Percentiles rank a stretch among this genome's conserved stretches.
Evolutionary conservation across 2,797 vertebrate species (phyloP).

Genomic region (Bryconaethiops microstoma): DNA sequence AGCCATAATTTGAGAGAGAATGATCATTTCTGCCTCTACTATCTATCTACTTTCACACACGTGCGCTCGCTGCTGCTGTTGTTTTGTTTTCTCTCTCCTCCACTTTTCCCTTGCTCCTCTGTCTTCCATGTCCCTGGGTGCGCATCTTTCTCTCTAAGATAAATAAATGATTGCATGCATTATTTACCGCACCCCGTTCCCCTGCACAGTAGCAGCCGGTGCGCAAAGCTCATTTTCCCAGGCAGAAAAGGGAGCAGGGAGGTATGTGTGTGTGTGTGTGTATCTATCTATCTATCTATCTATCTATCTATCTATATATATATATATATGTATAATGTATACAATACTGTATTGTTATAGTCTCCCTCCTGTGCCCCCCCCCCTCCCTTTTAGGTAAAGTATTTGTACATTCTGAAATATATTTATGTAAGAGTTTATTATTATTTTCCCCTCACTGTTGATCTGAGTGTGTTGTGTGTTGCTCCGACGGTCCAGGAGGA

Average conservation of each 20-base stretch:
- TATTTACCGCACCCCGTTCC: conserved; percentile 54
- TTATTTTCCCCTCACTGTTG: too few species aligned
- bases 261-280: neutral
- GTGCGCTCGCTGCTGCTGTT: conserved; percentile 39
- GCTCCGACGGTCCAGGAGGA: too few species aligned
- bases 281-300: too few species aligned
- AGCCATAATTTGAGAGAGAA: conserved; percentile 35
- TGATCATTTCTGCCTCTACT: conserved; percentile 21
- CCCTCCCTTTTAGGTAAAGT: too few species aligned
- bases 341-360: too few species aligned
- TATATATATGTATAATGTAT: too few species aligned
- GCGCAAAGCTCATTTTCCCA: conserved; percentile 26
- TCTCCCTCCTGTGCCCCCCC: too few species aligned
- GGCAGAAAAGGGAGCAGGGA: conserved; percentile 27
- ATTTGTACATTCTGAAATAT: too few species aligned
- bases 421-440: too few species aligned
- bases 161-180: conserved; percentile 63
- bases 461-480: too few species aligned
- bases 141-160: conserved; percentile 56
- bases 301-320: too few species aligned
- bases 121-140: conserved; percentile 52
- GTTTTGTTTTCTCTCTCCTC: conserved; percentile 46
- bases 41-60: conserved; percentile 33
- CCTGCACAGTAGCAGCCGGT: conserved; percentile 37
- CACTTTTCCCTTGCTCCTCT: conserved; percentile 40